Percentiles rank a stretch among this genome's conserved stretches.
phyloP scores from a whole-genome alignment of 2,113 vertebrate genomes.

The Trichechus manatus region DNA sequence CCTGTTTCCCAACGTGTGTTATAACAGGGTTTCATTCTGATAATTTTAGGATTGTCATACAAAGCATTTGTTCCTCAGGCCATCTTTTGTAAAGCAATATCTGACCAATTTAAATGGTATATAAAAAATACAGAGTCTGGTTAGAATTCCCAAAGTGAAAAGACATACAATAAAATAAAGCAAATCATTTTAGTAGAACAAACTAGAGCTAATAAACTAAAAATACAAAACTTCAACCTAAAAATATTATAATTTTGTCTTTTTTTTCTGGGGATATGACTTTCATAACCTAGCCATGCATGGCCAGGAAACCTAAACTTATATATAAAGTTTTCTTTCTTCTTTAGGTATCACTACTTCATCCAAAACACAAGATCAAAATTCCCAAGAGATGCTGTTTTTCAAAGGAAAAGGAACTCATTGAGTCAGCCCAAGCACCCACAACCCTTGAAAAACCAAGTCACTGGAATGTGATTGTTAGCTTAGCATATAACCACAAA shows the following conservation, averaged over 20 bases:
- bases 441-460: not conserved
- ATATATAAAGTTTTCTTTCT: conserved; percentile 10
- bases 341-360: not conserved
- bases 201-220: conserved; percentile 8
- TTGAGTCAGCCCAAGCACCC: not conserved
- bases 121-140: not conserved
- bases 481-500: not conserved
- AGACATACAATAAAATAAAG: conserved; percentile 31
- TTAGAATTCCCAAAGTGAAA: conserved; percentile 21
- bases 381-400: conserved; percentile 9
- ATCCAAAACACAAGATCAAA: conserved; percentile 36
- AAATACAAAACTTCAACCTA: not conserved
- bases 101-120: not conserved
- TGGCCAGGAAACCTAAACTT: not conserved
- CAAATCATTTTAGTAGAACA: conserved; percentile 23
- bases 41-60: not conserved
- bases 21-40: not conserved
- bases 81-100: conserved; percentile 43
- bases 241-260: conserved; percentile 38
- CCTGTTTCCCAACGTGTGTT: not conserved
- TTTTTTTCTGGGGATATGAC: not conserved
- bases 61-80: not conserved
- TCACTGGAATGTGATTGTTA: not conserved
- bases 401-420: not conserved
- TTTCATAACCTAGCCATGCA: not conserved